Conservation (phyloP, 2,888 invertebrate species). For the Dascillus cervinus region DNA sequence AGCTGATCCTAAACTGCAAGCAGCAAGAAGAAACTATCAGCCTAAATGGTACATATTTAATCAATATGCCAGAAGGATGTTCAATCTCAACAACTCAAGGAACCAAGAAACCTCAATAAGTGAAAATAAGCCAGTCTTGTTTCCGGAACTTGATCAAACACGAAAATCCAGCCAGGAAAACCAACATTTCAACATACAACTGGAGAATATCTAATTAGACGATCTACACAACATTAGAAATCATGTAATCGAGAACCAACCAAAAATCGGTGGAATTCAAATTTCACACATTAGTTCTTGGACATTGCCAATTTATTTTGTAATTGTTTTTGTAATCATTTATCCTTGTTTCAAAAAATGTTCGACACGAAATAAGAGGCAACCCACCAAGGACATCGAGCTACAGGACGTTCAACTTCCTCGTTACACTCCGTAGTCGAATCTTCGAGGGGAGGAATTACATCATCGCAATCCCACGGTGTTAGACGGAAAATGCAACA, state of each 20-base stretch:
- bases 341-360: not conserved
- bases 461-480: too few relatives aligned
- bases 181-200: not conserved
- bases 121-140: not conserved
- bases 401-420: conserved; percentile 1
- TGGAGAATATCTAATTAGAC: not conserved
- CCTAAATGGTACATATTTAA: conserved; percentile 1
- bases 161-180: not conserved
- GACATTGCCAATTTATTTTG: not conserved
- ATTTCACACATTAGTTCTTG: not conserved
- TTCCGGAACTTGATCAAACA: not conserved
- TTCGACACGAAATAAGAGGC: not conserved
- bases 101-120: not conserved
- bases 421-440: conserved; percentile 2
- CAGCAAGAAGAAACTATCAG: conserved; percentile 2
- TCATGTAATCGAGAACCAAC: conserved; percentile 1
- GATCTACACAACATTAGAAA: not conserved
- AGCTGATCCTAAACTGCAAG: not conserved
- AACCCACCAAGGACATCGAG: not conserved
- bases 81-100: not conserved
- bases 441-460: conserved; percentile 3
- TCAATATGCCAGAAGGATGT: not conserved
- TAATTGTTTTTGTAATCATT: not conserved
- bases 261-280: not conserved
- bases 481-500: too few relatives aligned